Evolutionary conservation across 1,140 invertebrate species (phyloP).

Genomic region (Drosophila persimilis): DNA sequence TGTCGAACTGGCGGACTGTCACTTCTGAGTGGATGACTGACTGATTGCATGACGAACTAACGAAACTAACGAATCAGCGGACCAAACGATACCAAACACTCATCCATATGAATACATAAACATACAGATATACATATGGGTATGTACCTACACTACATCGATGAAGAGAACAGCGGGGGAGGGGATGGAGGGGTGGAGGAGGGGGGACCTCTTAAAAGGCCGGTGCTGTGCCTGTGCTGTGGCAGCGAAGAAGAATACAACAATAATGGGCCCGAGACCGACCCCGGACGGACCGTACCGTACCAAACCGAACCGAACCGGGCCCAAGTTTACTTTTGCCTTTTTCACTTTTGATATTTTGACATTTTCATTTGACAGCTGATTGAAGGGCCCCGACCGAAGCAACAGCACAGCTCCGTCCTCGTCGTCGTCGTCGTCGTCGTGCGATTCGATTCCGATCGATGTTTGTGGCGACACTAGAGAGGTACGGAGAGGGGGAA

Average conservation of each 20-base stretch:
- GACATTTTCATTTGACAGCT: constrained; percentile 81
- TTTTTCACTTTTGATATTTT: constrained; percentile 82
- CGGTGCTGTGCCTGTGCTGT: background rate
- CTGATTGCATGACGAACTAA: constrained; percentile 77
- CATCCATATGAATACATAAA: constrained; percentile 35
- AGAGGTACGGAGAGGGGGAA: background rate
- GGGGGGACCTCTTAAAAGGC: constrained; percentile 70
- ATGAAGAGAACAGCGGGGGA: constrained; percentile 43
- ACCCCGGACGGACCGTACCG: constrained; percentile 18
- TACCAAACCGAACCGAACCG: too few species aligned
- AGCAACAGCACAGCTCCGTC: constrained; percentile 14
- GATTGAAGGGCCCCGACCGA: constrained; percentile 69
- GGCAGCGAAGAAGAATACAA: constrained; percentile 48
- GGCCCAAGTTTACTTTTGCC: constrained; percentile 78
- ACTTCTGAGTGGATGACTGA: constrained; percentile 32
- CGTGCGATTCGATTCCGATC: constrained; percentile 69
- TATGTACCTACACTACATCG: too few species aligned
- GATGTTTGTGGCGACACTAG: constrained; percentile 40
- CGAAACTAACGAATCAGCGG: constrained; percentile 74
- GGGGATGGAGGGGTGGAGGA: constrained; percentile 1
- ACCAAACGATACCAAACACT: constrained; percentile 53
- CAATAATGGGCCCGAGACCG: constrained; percentile 70
- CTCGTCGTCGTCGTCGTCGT: background rate
- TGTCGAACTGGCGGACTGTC: background rate
- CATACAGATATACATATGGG: constrained; percentile 22